Base-by-base conservation (phyloP, 2,113 vertebrate species). In the Panthera tigris region DNA sequence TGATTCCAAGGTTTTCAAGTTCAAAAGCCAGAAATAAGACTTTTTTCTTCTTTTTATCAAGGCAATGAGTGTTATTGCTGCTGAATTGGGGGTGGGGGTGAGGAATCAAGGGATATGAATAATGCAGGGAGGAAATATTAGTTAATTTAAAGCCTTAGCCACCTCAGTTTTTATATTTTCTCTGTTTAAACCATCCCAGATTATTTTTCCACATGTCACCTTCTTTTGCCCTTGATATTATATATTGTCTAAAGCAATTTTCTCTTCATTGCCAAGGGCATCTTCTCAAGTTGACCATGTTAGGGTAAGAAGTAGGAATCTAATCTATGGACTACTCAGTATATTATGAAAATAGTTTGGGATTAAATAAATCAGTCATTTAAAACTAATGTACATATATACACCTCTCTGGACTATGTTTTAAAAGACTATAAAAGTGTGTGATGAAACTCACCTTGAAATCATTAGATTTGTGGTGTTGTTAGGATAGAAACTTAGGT, bases 321-420 rank as follows among this genome's bases (percentile, higher is more conserved):
- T 81, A 69, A 95, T 93, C 65, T 95, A n/a, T 50, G 36, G 16
- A 3, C 41, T 91, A 7, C 63, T 92, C 36, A 88, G 36, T 21
- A 45, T 87, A 79, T 80, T 85, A 84, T 94, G 52, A 96, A 96
- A 91, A 90, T 79, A 74, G 33, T 82, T 97, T 61, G 31, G n/a
- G 25, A 66, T 88, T 82, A 93, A 89, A 76, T 91, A 41, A 21
- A 74, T 88, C 13, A 82, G 57, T 86, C 41, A 92, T 92, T 95
- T 96, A 87, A 95, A 92, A 95, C 69, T 73, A 82, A 92, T 61
- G 16, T 68, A 69, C 14, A 52, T 83, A 61, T 83, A 21, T 71
- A 50, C 3, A 79, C 27, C 4, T 93, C 15, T 93, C 45, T 94
- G 41, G 15, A 23, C 21, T 91, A 8, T 95, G 36, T 92, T 90